A percentile compares a stretch with the other conserved stretches of the same genome.
These are phyloP conservation scores for Lacanobia wlatinum DNA, from an alignment of 2,888 invertebrate species.

Conservation along the genomic window DNA sequence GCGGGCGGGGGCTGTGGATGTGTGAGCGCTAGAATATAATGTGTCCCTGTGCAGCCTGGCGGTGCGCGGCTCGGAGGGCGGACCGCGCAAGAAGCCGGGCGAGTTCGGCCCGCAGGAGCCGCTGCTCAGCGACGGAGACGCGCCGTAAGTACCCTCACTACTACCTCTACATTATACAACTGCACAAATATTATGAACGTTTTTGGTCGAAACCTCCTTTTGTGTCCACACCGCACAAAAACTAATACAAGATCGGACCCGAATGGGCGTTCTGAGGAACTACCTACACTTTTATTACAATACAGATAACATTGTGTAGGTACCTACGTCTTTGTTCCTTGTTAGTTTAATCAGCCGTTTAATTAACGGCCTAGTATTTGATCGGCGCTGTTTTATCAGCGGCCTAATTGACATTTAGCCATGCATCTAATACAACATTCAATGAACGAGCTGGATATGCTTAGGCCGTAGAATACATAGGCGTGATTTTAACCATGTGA, in stretches of 20 bases:
- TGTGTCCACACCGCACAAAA: too few species aligned
- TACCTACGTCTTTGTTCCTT: neutral
- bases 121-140: slow-evolving; percentile 93
- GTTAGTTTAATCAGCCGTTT: too few species aligned
- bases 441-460: too few species aligned
- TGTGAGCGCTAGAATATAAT: slow-evolving; percentile 20
- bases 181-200: neutral
- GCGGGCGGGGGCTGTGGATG: neutral
- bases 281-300: too few species aligned
- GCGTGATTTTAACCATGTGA: too few species aligned
- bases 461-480: too few species aligned
- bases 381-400: too few species aligned
- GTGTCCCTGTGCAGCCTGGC: slow-evolving; percentile 91
- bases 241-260: neutral
- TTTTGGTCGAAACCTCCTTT: neutral
- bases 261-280: neutral
- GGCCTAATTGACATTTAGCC: too few species aligned
- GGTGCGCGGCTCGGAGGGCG: slow-evolving; percentile 93
- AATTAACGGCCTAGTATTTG: too few species aligned
- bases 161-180: neutral
- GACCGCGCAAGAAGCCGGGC: slow-evolving; percentile 92
- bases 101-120: slow-evolving; percentile 92
- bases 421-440: neutral
- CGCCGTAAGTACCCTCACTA: slow-evolving; percentile 92
- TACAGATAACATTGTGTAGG: neutral